phyloP scores from a whole-genome alignment of 2,113 vertebrate genomes.

The Hippocampus guttulatus region DNA sequence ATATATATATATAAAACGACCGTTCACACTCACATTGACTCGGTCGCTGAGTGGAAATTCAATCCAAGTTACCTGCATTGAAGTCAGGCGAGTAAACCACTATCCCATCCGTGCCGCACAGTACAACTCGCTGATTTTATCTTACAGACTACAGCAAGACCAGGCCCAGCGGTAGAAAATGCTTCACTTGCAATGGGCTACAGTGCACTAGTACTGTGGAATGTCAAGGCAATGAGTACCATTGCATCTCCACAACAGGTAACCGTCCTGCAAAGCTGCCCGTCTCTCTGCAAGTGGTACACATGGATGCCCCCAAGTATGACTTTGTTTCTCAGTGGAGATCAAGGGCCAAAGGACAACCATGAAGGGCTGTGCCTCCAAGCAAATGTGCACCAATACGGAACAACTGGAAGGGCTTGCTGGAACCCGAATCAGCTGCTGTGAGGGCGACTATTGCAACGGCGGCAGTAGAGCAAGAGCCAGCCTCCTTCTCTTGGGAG shows the following conservation, averaged over 20 bases:
- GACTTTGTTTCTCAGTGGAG: constrained; percentile 16
- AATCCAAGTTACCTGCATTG: background rate
- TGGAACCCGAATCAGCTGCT: constrained; percentile 11
- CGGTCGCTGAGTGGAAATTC: too few relatives aligned
- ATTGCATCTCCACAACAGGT: constrained; percentile 46
- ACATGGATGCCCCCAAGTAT: background rate
- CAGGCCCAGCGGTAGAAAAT: constrained; percentile 48
- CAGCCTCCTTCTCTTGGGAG: constrained; percentile 32
- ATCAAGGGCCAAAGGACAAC: fast-evolving
- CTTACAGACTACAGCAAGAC: constrained; percentile 9
- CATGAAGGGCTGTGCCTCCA: constrained; percentile 52
- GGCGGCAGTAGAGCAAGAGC: constrained; percentile 18
- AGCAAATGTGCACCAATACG: constrained; percentile 11
- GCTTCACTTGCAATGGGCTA: constrained; percentile 33
- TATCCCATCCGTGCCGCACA: too few relatives aligned
- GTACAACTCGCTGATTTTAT: background rate
- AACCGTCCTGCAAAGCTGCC: background rate
- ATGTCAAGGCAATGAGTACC: constrained; percentile 46
- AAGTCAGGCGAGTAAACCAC: background rate
- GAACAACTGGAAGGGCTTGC: fast-evolving
- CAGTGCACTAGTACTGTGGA: constrained; percentile 17
- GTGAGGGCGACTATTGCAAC: constrained; percentile 53
- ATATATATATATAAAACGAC: too few relatives aligned
- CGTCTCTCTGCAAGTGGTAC: background rate
- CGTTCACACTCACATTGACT: too few relatives aligned